Conservation (phyloP, 2,888 invertebrate species). For the Drosophila paramelanica region DNA sequence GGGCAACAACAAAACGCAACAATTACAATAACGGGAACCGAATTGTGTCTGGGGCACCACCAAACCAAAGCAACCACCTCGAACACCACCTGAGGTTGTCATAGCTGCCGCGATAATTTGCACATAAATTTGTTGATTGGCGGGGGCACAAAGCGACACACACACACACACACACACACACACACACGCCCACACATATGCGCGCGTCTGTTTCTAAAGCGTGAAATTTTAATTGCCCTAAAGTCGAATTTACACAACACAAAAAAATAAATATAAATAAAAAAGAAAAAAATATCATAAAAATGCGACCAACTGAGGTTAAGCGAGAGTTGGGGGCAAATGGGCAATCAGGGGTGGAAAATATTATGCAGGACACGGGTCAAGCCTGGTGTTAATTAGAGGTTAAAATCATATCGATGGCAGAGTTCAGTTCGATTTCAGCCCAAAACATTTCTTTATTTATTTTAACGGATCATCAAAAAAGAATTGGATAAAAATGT, state of each 20-base stretch:
- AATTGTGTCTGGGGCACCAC: constrained; percentile 12
- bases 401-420: constrained; percentile 42
- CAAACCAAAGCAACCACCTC: constrained; percentile 45
- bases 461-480: neutral
- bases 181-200: constrained; percentile 7
- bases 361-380: constrained; percentile 42
- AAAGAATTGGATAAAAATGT: neutral
- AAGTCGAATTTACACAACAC: constrained; percentile 48
- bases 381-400: constrained; percentile 45
- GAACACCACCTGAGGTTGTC: constrained; percentile 71
- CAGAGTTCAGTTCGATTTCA: constrained; percentile 18
- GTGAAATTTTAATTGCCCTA: constrained; percentile 76
- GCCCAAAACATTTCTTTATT: neutral
- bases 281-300: constrained; percentile 13
- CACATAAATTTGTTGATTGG: constrained; percentile 66
- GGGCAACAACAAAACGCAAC: constrained; percentile 5
- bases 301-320: constrained; percentile 31
- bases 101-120: constrained; percentile 67
- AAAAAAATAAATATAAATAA: constrained; percentile 17
- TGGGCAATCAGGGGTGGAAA: constrained; percentile 18
- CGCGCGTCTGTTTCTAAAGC: constrained; percentile 49
- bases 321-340: constrained; percentile 13
- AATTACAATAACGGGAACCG: neutral
- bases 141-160: constrained; percentile 36
- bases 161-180: constrained; percentile 6